Evolutionary conservation across 1,140 invertebrate genomes (phyloP).

Genomic region (Conus ventricosus): DNA sequence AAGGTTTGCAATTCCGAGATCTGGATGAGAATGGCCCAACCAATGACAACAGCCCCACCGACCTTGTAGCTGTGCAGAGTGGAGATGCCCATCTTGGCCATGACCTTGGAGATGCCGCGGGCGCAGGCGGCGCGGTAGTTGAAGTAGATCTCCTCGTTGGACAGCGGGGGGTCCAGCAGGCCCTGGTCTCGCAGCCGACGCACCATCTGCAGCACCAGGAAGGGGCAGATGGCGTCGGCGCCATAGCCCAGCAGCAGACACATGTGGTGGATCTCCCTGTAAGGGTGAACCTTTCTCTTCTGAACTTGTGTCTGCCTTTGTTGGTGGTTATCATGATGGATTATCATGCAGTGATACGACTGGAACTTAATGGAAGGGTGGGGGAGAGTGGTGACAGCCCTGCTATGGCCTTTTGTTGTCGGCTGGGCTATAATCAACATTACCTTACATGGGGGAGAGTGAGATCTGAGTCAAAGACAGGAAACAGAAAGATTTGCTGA

Average conservation of each 20-base stretch:
- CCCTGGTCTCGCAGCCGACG: slow-evolving; percentile 87
- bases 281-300: background rate
- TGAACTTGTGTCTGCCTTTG: too few species aligned
- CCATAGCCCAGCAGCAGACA: slow-evolving; percentile 97
- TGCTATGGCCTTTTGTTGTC: too few species aligned
- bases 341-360: too few species aligned
- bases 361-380: too few species aligned
- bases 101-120: slow-evolving; percentile 81
- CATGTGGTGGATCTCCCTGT: slow-evolving; percentile 95
- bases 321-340: too few species aligned
- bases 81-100: slow-evolving; percentile 99
- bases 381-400: too few species aligned
- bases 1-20: too few species aligned
- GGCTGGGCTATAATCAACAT: too few species aligned
- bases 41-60: background rate
- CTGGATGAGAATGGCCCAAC: too few species aligned
- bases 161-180: slow-evolving; percentile 84
- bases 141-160: slow-evolving; percentile 89
- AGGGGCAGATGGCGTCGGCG: slow-evolving; percentile 97
- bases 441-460: too few species aligned
- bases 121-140: slow-evolving; percentile 80
- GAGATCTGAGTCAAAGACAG: too few species aligned
- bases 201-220: slow-evolving; percentile 95
- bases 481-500: too few species aligned
- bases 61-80: slow-evolving; percentile 98